These are phyloP conservation scores for Delichon dasypus DNA, from an alignment of 2,797 vertebrate species.

Conservation along the genomic window DNA sequence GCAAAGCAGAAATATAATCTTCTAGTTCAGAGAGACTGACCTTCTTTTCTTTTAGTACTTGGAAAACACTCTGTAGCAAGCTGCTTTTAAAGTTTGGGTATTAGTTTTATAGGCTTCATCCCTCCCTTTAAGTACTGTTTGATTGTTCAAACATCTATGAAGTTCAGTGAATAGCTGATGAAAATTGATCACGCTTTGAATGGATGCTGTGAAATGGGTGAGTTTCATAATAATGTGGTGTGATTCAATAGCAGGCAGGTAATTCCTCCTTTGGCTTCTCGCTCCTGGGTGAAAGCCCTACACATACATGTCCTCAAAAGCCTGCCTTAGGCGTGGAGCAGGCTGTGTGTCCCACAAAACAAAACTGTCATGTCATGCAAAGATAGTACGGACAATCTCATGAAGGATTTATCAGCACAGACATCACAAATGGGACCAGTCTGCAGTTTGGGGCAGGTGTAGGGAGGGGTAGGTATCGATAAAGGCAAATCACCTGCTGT, in stretches of 20 bases:
- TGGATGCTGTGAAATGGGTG: background rate
- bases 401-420: background rate
- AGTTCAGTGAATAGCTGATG: background rate
- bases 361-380: background rate
- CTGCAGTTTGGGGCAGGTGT: background rate
- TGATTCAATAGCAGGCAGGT: background rate
- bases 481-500: background rate
- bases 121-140: background rate
- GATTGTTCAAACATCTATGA: background rate
- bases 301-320: background rate
- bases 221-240: background rate
- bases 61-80: background rate
- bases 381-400: background rate
- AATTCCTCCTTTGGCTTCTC: background rate
- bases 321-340: fast-evolving
- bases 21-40: background rate
- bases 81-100: background rate
- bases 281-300: background rate
- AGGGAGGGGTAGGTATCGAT: fast-evolving
- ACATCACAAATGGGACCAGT: background rate
- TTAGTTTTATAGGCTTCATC: background rate
- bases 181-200: background rate
- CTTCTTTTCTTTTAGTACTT: conserved; percentile 5
- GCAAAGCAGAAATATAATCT: conserved; percentile 51
- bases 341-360: background rate